These are phyloP conservation scores for Talpa occidentalis DNA, from an alignment of 2,113 vertebrate genomes.

Conservation along the genomic window DNA sequence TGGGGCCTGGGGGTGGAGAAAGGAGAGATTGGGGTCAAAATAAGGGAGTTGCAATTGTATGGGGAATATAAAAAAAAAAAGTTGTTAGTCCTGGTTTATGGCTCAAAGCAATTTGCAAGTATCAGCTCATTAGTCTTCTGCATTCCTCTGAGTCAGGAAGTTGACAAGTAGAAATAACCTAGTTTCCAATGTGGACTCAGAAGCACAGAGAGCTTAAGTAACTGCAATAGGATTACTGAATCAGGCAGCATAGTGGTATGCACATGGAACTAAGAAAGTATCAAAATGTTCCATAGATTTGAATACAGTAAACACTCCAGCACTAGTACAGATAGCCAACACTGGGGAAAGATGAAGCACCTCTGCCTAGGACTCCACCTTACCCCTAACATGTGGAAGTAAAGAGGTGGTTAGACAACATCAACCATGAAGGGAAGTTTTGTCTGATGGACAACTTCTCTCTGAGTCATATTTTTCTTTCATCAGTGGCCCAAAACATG, in stretches of 20 bases:
- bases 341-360: neutral
- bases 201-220: neutral
- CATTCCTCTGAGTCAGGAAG: constrained; percentile 51
- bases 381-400: neutral
- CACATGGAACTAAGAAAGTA: neutral
- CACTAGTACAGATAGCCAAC: neutral
- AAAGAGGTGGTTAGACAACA: neutral
- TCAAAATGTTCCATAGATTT: neutral
- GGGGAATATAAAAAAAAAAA: too few relatives aligned
- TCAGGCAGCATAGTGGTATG: neutral
- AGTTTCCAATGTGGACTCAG: constrained; percentile 30
- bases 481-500: neutral
- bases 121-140: neutral
- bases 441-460: neutral
- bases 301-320: neutral
- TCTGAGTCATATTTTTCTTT: constrained; percentile 28
- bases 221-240: neutral
- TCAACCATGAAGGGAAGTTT: neutral
- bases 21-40: too few relatives aligned
- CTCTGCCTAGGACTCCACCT: neutral
- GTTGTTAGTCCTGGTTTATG: constrained; percentile 31
- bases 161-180: constrained; percentile 50
- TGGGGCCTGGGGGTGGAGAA: too few relatives aligned
- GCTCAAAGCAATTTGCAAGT: neutral
- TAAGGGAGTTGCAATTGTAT: too few relatives aligned